These are phyloP conservation scores for Noctua janthina DNA, from an alignment of 2,888 invertebrate species.

Conservation along the genomic window DNA sequence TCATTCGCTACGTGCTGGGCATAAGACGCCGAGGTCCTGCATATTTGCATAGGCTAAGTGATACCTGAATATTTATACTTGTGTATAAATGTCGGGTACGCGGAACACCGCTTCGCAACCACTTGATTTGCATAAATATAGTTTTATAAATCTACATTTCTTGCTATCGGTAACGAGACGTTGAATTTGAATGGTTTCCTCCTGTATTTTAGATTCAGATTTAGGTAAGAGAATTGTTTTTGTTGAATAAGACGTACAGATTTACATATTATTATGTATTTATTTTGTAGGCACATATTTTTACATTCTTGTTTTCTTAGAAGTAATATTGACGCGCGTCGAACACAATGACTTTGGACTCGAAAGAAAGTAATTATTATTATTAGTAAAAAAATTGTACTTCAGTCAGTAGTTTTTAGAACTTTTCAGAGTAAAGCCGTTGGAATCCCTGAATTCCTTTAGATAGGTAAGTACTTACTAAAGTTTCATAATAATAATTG, in stretches of 20 bases:
- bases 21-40: slow-evolving; percentile 68
- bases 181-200: slow-evolving; percentile 21
- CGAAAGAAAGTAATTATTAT: not conserved
- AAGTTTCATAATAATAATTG: not conserved
- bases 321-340: not conserved
- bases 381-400: not conserved
- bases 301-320: not conserved
- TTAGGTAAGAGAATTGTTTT: slow-evolving; percentile 14
- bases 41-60: slow-evolving; percentile 84
- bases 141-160: slow-evolving; percentile 60
- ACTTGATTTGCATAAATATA: slow-evolving; percentile 78
- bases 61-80: slow-evolving; percentile 83
- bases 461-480: no score
- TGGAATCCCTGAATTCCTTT: not conserved
- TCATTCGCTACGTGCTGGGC: slow-evolving; percentile 65
- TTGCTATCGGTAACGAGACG: slow-evolving; percentile 27
- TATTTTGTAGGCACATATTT: not conserved
- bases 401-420: not conserved
- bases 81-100: slow-evolving; percentile 78
- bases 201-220: slow-evolving; percentile 17
- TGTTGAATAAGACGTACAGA: not conserved
- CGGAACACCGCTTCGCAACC: slow-evolving; percentile 74
- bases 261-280: not conserved
- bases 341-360: not conserved
- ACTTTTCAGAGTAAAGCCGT: not conserved